Base-by-base conservation (phyloP, 2,888 invertebrate species). In the Orchesella flavescens region DNA sequence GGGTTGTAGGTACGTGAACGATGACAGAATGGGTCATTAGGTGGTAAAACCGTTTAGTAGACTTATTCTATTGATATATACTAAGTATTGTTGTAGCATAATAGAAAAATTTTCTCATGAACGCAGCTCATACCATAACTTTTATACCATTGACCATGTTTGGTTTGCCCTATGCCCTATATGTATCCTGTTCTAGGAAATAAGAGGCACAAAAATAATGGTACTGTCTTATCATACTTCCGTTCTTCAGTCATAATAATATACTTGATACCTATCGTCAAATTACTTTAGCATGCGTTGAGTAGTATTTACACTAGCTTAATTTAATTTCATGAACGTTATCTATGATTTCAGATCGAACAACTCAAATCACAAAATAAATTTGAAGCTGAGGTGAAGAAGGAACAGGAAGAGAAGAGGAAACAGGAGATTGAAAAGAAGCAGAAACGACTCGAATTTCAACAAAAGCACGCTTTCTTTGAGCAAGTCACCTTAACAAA, bases 301-400 rank as follows among this genome's bases (percentile, higher is more conserved):
- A n/a, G n/a, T n/a, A n/a, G n/a, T n/a, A n/a, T n/a, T n/a, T n/a
- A 34, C 2, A 34, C 34, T 34, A 7, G 7, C 7, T 34, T 34
- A 7, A 34, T 24, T 65, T 12, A 65, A 24, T 4, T 15, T 68
- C 10, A 44, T 44, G 12, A 10, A 46, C 44, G 13, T 68, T 23
- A 7, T 23, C 66, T 66, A 9, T 77, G 84, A 87, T 85, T 91
- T 46, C 90, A 94, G 94, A 97, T 98, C 89, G 95, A 95, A 89
- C 95, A 96, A 89, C 93, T 96, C 85, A 91, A 94, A 12, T 94
- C 94, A 89, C 93, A 94, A 80, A 96, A 94, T 89, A 96, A 96
- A 91, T 97, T 97, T 91, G 97, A 97, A 89, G 94, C 95, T 87
- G 98, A 98, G 91, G 97, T 98, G 86, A 93, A 95, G 84, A 93